Conservation (phyloP, 2,797 vertebrate genomes). For the Arctocebus calabarensis region DNA sequence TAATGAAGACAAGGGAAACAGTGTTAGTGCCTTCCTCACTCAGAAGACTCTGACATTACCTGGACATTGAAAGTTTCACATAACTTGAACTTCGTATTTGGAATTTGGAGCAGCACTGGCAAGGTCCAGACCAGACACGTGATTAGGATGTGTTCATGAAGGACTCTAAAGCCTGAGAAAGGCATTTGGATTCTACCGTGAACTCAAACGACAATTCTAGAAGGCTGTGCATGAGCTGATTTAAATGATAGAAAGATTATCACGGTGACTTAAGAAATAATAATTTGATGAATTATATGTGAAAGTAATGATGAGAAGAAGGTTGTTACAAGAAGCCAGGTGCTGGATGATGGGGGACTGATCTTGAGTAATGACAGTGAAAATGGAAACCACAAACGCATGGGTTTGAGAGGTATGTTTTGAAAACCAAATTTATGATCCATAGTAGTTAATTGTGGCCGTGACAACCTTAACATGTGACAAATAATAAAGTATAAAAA, state of each 20-base stretch:
- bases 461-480: neutral
- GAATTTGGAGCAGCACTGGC: neutral
- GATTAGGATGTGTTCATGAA: neutral
- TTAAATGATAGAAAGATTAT: neutral
- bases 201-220: neutral
- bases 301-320: neutral
- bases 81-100: neutral
- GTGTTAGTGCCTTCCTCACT: no score
- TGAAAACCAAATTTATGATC: neutral
- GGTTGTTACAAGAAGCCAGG: neutral
- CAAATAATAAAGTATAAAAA: no score
- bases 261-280: neutral
- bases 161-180: neutral
- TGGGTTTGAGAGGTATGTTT: neutral
- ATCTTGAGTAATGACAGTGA: no score
- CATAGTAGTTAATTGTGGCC: neutral
- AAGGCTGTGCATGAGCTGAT: neutral
- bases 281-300: neutral
- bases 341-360: neutral
- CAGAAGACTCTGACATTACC: neutral
- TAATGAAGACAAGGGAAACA: neutral
- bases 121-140: neutral
- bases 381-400: neutral
- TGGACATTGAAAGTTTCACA: neutral
- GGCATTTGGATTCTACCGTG: neutral